Evolutionary conservation across 1,140 invertebrate species (phyloP), one percentile per base, ranked within the genome.

Genomic region (Aleiodes sp.): DNA sequence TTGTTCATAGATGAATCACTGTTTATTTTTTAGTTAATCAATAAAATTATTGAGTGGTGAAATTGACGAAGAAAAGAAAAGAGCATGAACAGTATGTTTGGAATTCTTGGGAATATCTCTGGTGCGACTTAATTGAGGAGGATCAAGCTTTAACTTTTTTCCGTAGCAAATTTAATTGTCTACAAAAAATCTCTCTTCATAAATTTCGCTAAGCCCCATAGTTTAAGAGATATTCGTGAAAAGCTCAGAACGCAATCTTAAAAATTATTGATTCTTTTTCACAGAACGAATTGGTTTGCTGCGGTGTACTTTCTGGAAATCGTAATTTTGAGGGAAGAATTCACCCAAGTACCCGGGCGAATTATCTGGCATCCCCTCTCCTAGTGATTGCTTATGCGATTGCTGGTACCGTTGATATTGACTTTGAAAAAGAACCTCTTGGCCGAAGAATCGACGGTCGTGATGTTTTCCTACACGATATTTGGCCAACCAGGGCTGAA

Each of bases 311-410:
- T 0, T 98, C 97, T 0, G 98, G 98, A 0, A 99, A 99, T 82
- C 87, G 98, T 1, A 99, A 99, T 84, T 99, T 99, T 85, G 98
- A 99, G 86, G 98, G 98, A 12, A 89, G 98, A 64, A 97, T 99
- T 78, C 97, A 99, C 86, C 97, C 98, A 0, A 92, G 96, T 78
- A 98, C 97, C 0, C 86, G 97, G 31, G 97, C 98, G 16, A 99
- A 99, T 86, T 99, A 99, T 79, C 87, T 99, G 57, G 97, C 98
- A 0, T 98, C 96, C 9, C 98, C 98, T 0, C 90, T 97, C 4
- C 84, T 99, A 8, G 97, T 99, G 16, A 97, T 99, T 73, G 98
- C 97, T 0, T 99, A 99, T 81, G 97, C 97, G 0, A 90, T 99
- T 26, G 96, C 96, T 63, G 98, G 97, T 21, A 94, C 93, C 1